phyloP scores from a whole-genome alignment of 1,140 invertebrate genomes.

The Trichomalopsis sarcophagae region DNA sequence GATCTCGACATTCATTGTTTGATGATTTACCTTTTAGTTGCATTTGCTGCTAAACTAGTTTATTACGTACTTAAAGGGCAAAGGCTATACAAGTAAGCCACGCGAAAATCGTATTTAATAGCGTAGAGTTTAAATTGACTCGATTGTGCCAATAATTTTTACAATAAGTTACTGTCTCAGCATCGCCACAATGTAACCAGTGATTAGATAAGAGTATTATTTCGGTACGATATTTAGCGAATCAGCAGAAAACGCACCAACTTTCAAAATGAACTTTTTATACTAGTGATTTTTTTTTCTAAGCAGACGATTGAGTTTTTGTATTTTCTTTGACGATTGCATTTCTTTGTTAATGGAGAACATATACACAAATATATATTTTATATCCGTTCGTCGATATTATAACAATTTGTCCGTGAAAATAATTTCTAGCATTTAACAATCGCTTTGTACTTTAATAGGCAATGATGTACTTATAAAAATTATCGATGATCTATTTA shows the following conservation, averaged over 20 bases:
- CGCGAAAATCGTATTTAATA: slow-evolving; percentile 21
- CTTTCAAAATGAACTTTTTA: not conserved
- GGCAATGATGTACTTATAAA: slow-evolving; percentile 51
- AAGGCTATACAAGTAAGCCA: slow-evolving; percentile 19
- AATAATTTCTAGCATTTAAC: slow-evolving; percentile 38
- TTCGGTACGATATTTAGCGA: not conserved
- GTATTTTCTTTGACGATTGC: not conserved
- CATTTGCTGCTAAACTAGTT: slow-evolving; percentile 32
- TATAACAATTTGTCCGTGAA: not conserved
- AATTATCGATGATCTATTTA: slow-evolving; percentile 33
- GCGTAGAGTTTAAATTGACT: slow-evolving; percentile 30
- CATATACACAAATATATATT: not conserved
- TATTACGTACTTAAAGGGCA: slow-evolving; percentile 46
- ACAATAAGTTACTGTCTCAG: slow-evolving; percentile 24
- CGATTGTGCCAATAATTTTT: slow-evolving; percentile 51
- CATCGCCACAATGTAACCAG: slow-evolving; percentile 25
- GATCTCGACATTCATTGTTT: slow-evolving; percentile 36
- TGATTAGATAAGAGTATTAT: slow-evolving; percentile 40
- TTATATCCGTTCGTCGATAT: not conserved
- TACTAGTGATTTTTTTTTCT: not conserved
- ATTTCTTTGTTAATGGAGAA: not conserved
- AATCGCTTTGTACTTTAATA: slow-evolving; percentile 45
- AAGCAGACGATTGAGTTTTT: not conserved
- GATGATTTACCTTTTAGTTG: slow-evolving; percentile 35
- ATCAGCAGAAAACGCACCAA: slow-evolving; percentile 20